Evolutionary conservation across 92 coral and sea anemone genomes (phyloP).

Genomic region (Paramuricea clavata): DNA sequence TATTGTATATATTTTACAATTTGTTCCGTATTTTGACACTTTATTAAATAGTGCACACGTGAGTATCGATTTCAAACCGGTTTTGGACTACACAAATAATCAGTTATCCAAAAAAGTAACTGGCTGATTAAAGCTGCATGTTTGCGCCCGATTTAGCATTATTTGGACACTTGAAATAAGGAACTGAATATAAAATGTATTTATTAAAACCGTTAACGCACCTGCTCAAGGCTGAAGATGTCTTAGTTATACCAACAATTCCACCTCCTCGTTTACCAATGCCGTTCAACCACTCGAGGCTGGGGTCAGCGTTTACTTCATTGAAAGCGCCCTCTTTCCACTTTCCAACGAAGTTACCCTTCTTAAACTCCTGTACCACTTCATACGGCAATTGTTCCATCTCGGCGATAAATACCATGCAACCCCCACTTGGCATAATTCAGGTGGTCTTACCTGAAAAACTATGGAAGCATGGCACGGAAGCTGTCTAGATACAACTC

Average conservation of each 20-base stretch:
- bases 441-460: slow-evolving; percentile 57
- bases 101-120: no score
- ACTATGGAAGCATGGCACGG: slow-evolving; percentile 71
- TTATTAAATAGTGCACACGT: no score
- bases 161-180: no score
- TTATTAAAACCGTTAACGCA: neutral
- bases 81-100: no score
- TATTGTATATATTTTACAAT: neutral
- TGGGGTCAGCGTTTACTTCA: neutral
- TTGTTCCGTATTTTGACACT: no score
- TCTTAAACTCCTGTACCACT: neutral
- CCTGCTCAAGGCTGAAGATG: no score
- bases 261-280: neutral
- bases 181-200: neutral
- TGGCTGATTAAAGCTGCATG: no score
- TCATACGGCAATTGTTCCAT: neutral
- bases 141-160: no score
- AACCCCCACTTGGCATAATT: slow-evolving; percentile 74
- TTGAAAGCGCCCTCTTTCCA: no score
- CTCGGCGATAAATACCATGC: slow-evolving; percentile 56
- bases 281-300: neutral
- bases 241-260: no score
- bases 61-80: no score
- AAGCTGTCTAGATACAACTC: slow-evolving; percentile 63
- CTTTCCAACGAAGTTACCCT: no score